Evolutionary conservation across 2,888 invertebrate species (phyloP), one percentile per base, ranked within the genome.

Genomic region (Troilus luridus): DNA sequence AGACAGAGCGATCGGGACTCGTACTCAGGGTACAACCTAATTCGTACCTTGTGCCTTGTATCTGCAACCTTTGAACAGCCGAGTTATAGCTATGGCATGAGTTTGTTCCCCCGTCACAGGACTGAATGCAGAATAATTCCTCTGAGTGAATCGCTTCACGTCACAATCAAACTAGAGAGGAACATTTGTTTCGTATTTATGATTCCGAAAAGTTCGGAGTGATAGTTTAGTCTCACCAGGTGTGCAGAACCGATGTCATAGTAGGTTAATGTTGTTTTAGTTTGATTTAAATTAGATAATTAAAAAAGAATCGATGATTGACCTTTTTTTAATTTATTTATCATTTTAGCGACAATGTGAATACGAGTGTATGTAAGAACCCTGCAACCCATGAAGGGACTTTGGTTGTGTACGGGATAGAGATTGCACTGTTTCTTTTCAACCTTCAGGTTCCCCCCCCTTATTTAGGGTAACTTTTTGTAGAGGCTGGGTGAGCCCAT

Each of bases 91-190:
- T 77, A 41, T 77, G 27, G 72, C 8, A 41, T 1, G 72, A 77
- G 72, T 77, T 77, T 77, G 72, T 77, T 77, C 19, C 17, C 14
- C 12, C 72, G 17, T 17, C 14, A 17, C 27, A 7, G 72, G 7
- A 27, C 72, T 72, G 72, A 72, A 72, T 72, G 72, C 72, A 72
- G 41, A 72, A 27, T 72, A 72, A 72, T 72, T 72, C 72, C 72
- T 41, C 72, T 5, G 72, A 41, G 72, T 14, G 41, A 72, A 41
- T 17, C 17, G 7, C 24, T 24, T 7, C 1, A 24, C 67, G 27
- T 41, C 72, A 72, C 17, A 72, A 8, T 72, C 27, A 72, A 72
- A 72, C 72, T 41, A 27, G 72, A 72, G 72, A 17, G 72, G 72
- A n/a, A n/a, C 17, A 27, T 72, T 72, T 27, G 72, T 72, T 27